These are phyloP conservation scores for Perizoma flavofasciatum DNA, from an alignment of 2,888 invertebrate genomes.

Conservation along the genomic window DNA sequence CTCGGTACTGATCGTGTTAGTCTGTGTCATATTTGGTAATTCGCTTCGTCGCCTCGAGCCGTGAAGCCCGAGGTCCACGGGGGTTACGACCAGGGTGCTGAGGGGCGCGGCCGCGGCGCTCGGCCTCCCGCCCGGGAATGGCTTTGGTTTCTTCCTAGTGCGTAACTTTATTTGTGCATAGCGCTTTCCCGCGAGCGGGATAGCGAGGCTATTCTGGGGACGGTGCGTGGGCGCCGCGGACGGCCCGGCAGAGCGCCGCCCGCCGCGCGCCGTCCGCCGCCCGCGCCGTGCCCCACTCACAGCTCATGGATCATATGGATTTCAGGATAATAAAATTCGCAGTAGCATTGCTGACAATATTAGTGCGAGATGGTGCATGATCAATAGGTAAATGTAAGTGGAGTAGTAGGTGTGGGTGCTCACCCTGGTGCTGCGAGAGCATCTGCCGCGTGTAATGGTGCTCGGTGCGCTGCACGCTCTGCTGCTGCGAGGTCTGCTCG, in stretches of 20 bases:
- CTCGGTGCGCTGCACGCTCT: conserved; percentile 84
- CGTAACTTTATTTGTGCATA: conserved; percentile 78
- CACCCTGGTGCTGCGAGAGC: conserved; percentile 86
- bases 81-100: conserved; percentile 36
- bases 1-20: conserved; percentile 10
- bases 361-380: conserved; percentile 29
- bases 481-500: conserved; percentile 60
- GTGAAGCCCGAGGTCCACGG: conserved; percentile 41
- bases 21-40: conserved; percentile 6
- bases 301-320: conserved; percentile 38
- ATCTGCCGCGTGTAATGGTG: conserved; percentile 89
- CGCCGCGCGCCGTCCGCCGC: conserved; percentile 44
- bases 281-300: neutral
- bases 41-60: conserved; percentile 16
- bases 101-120: conserved; percentile 22
- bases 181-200: conserved; percentile 75
- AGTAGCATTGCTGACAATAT: conserved; percentile 41
- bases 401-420: conserved; percentile 24
- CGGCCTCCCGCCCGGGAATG: conserved; percentile 53
- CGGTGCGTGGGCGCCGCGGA: conserved; percentile 61
- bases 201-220: conserved; percentile 76
- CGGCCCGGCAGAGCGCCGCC: conserved; percentile 34
- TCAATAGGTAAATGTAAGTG: neutral
- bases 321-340: conserved; percentile 56
- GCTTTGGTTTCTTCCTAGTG: conserved; percentile 70